Base-by-base conservation (phyloP, 2,888 invertebrate species). In the Chironomus riparius region DNA sequence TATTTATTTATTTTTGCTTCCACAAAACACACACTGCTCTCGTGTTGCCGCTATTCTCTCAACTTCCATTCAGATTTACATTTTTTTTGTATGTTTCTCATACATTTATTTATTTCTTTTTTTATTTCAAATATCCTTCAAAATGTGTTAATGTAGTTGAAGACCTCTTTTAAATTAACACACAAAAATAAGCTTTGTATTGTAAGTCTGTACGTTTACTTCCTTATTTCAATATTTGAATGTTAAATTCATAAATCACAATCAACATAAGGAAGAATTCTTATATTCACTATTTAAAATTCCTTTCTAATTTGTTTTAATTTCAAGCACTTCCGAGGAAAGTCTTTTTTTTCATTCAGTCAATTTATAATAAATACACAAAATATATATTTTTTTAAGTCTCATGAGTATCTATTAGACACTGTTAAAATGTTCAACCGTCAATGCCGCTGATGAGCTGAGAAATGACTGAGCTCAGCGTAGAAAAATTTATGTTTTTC, bases 201-300 rank as follows among this genome's bases (percentile, higher is more conserved):
- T 22, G 21, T 38, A 38, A 38, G 38, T 38, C 38, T 62, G 3
- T 21, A 47, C 22, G 15, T 38, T 74, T 28, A 74, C 74, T 74
- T 74, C 74, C 74, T 74, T 68, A 74, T 68, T 68, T 74, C 62
- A 38, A 74, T 10, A 72, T 72, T 62, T 72, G 74, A 74, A 74
- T 74, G 74, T 74, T 74, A 74, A 68, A 74, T 74, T 68, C 74
- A 68, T 74, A 74, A 74, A 48, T 68, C 74, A 74, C 74, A 68
- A 72, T 68, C 61, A 73, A 62, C 18, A 73, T 47, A 38, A 73
- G 73, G 73, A 73, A 73, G 61, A 61, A 38, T 10, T 68, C 10
- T 38, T 38, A 10, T 38, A 10, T 38, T 38, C 38, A 38, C 38
- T 5, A 38, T 38, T 38, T 38, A 38, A 38, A 38, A 38, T 38